Evolutionary conservation across 2,113 vertebrate genomes (phyloP).

Genomic region (Agapornis roseicollis): DNA sequence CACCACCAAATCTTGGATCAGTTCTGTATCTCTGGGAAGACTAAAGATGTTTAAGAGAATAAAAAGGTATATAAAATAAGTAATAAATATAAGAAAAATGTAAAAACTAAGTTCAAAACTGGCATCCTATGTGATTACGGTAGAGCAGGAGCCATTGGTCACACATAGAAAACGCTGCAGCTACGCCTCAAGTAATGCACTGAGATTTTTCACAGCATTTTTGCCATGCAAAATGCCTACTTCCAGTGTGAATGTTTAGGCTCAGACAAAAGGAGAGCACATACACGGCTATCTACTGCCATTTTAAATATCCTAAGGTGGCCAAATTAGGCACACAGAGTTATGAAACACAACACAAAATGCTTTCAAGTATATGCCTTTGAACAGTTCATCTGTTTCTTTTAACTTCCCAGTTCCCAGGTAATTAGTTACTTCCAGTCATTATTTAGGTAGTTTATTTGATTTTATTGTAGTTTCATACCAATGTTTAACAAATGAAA

Average conservation of each 20-base stretch:
- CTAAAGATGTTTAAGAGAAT: neutral
- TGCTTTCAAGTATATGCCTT: neutral
- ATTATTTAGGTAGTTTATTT: neutral
- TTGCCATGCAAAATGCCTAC: neutral
- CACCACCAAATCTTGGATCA: neutral
- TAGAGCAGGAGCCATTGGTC: neutral
- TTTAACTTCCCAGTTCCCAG: neutral
- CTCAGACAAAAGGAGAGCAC: neutral
- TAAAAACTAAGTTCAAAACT: neutral
- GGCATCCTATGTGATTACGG: neutral
- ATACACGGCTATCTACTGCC: neutral
- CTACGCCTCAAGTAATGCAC: neutral
- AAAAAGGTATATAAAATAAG: neutral
- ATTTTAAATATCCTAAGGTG: neutral
- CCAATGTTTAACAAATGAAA: neutral
- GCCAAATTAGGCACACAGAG: neutral
- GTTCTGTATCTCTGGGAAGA: neutral
- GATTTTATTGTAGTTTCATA: neutral
- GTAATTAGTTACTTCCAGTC: neutral
- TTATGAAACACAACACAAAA: neutral
- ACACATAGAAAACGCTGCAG: neutral
- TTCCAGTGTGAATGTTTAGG: neutral
- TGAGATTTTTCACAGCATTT: neutral
- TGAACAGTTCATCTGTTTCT: neutral
- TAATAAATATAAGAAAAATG: neutral